Percentiles rank a stretch among this genome's conserved stretches.
These are phyloP conservation scores for Ephydatia muelleri DNA, from an alignment of 37 sponge, comb jelly and placozoan genomes.

Conservation along the genomic window DNA sequence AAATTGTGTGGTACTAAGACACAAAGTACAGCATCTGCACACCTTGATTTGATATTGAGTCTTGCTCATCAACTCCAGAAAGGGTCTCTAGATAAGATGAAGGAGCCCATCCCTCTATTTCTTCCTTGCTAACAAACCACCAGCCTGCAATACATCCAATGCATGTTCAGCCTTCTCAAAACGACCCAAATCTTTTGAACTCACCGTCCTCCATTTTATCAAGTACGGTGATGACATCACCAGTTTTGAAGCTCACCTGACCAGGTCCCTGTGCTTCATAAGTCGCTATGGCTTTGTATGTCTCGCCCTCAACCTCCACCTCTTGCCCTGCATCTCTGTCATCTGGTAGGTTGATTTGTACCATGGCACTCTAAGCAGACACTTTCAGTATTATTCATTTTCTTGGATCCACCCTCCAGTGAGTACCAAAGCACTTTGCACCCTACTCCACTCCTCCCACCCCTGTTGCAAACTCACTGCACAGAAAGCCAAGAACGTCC, in stretches of 20 bases:
- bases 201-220: constrained; percentile 88
- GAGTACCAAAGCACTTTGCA: too few species aligned
- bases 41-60: background rate
- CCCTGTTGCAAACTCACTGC: too few species aligned
- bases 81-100: constrained; percentile 73
- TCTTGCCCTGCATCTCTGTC: too few species aligned
- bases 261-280: constrained; percentile 67
- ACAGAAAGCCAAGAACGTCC: too few species aligned
- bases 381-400: too few species aligned
- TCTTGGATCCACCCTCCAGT: too few species aligned
- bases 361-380: too few species aligned
- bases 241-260: constrained; percentile 76
- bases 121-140: constrained; percentile 82
- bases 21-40: too few species aligned
- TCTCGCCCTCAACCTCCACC: constrained; percentile 25
- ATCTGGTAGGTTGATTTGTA: too few species aligned
- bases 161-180: background rate
- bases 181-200: background rate
- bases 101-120: constrained; percentile 84
- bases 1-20: too few species aligned
- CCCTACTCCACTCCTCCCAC: too few species aligned
- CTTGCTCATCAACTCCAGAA: constrained; percentile 20
- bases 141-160: constrained; percentile 51
- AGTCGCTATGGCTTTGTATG: constrained; percentile 63
- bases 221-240: constrained; percentile 68